phyloP scores from a whole-genome alignment of 2,888 invertebrate genomes.

The Buathra laborator region DNA sequence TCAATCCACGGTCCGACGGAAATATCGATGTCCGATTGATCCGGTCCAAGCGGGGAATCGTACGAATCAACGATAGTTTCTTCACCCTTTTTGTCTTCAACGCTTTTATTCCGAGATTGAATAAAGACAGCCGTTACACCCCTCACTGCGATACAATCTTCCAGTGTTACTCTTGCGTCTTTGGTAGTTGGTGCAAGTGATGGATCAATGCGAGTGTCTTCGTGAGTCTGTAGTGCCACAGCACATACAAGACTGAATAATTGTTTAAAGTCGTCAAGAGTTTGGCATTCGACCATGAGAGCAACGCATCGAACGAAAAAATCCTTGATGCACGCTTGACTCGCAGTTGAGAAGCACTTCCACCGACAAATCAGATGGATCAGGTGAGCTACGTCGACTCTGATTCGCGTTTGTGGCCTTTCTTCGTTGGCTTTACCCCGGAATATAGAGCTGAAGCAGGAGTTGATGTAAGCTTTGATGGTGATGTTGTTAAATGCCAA shows the following conservation, averaged over 20 bases:
- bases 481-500: slow-evolving; percentile 16
- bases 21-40: background rate
- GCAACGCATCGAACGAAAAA: slow-evolving; percentile 60
- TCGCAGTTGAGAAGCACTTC: slow-evolving; percentile 34
- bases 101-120: background rate
- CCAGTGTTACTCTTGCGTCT: slow-evolving; percentile 48
- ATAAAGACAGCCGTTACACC: background rate
- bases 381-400: slow-evolving; percentile 61
- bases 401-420: slow-evolving; percentile 10
- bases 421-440: background rate
- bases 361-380: slow-evolving; percentile 54
- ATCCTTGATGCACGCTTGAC: slow-evolving; percentile 37
- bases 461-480: background rate
- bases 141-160: slow-evolving; percentile 38
- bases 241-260: slow-evolving; percentile 17
- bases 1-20: background rate
- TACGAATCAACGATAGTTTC: background rate
- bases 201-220: background rate
- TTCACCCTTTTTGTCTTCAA: background rate
- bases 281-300: slow-evolving; percentile 24
- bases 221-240: slow-evolving; percentile 21
- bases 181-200: background rate
- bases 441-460: background rate
- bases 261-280: slow-evolving; percentile 3
- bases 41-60: slow-evolving; percentile 8